These are phyloP conservation scores for Chelonus formosanus DNA, from an alignment of 2,888 invertebrate genomes.

Conservation along the genomic window DNA sequence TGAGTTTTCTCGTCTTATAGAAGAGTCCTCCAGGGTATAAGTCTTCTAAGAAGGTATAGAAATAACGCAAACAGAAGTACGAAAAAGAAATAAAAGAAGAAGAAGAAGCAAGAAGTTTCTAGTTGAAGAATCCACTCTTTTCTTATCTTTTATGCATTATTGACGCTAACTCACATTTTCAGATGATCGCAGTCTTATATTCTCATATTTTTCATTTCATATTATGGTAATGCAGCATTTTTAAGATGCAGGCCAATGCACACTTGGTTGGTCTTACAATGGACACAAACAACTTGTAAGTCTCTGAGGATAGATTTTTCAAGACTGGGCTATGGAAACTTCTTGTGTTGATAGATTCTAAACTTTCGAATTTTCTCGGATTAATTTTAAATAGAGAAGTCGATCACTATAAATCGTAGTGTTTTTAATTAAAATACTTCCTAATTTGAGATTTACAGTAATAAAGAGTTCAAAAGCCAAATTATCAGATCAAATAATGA, in stretches of 20 bases:
- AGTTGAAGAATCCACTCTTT: slow-evolving; percentile 33
- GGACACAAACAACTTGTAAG: no score
- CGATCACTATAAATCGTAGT: no score
- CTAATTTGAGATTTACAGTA: no score
- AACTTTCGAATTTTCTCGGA: no score
- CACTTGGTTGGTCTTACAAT: no score
- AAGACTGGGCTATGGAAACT: no score
- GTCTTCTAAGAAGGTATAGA: background rate
- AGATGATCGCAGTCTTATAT: slow-evolving; percentile 37
- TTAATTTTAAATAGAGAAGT: no score
- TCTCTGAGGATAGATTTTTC: no score
- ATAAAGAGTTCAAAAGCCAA: no score
- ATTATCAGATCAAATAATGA: no score
- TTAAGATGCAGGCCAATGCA: slow-evolving; percentile 7
- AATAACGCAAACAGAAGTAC: slow-evolving; percentile 1
- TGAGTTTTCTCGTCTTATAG: slow-evolving; percentile 11
- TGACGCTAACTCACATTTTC: slow-evolving; percentile 40
- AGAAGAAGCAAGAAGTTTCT: slow-evolving; percentile 33
- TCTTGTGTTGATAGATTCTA: no score
- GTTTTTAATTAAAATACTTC: no score
- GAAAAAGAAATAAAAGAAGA: slow-evolving; percentile 20
- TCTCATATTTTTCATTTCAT: slow-evolving; percentile 57
- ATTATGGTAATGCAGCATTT: slow-evolving; percentile 54
- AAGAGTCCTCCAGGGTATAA: slow-evolving; percentile 31
- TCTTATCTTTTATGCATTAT: slow-evolving; percentile 61